These are phyloP conservation scores for Cladopsammia gracilis DNA, from an alignment of 64 coral and sea anemone genomes.

Conservation along the genomic window DNA sequence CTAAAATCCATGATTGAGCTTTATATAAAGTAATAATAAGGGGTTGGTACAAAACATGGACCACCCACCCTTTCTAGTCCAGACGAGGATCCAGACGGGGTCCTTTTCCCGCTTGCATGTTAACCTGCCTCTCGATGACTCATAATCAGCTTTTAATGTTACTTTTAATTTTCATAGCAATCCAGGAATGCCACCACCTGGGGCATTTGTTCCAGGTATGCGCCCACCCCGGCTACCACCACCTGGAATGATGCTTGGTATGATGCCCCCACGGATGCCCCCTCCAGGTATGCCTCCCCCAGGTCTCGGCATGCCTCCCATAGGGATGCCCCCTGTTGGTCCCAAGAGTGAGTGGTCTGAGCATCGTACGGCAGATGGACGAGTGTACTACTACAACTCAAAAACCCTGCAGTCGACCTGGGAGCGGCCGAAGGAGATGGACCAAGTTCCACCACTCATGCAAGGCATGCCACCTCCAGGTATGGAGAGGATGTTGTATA, in stretches of 20 bases:
- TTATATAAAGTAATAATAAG: no score
- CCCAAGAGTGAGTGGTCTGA: constrained; percentile 75
- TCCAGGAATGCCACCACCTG: constrained; percentile 31
- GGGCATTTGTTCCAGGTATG: constrained; percentile 12
- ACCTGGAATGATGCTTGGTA: constrained; percentile 60
- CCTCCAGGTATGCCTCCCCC: constrained; percentile 45
- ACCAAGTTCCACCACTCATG: constrained; percentile 46
- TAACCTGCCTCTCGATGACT: neutral
- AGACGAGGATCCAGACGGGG: no score
- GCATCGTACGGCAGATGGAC: constrained; percentile 72
- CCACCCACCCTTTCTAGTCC: no score
- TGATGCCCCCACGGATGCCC: constrained; percentile 27
- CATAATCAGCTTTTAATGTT: neutral
- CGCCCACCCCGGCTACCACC: constrained; percentile 51
- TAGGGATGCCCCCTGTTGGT: constrained; percentile 12
- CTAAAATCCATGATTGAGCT: no score
- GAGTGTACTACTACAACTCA: constrained; percentile 86
- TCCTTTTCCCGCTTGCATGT: no score
- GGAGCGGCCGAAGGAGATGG: constrained; percentile 83
- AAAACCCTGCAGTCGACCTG: constrained; percentile 77
- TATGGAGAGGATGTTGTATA: neutral
- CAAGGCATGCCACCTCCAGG: constrained; percentile 51
- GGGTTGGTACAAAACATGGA: no score
- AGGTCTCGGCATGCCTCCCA: constrained; percentile 21
- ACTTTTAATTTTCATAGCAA: neutral